Evolutionary conservation across 2,797 vertebrate species (phyloP).

Genomic region (Mormyrus hasselquistii): DNA sequence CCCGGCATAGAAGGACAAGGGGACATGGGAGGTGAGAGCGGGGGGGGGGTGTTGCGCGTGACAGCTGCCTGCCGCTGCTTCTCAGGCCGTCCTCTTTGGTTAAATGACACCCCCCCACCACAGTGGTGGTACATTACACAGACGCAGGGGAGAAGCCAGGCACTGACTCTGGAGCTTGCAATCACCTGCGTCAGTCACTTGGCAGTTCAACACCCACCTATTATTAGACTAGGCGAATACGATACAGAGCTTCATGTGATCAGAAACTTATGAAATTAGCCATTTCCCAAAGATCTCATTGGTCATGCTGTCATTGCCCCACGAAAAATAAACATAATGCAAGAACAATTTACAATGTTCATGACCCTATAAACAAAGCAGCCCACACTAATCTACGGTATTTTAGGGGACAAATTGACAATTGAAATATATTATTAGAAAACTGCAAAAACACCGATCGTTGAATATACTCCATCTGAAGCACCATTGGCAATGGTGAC

Average conservation of each 20-base stretch:
- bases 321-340: slow-evolving; percentile 8
- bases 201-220: slow-evolving; percentile 35
- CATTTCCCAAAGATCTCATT: slow-evolving; percentile 28
- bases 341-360: neutral
- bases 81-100: neutral
- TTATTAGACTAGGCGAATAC: slow-evolving; percentile 54
- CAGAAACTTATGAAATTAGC: slow-evolving; percentile 33
- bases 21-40: neutral
- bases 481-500: neutral
- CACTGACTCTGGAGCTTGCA: neutral
- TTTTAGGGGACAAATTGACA: neutral
- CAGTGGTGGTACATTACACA: neutral
- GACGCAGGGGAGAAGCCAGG: neutral
- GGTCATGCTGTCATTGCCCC: neutral
- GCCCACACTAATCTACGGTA: neutral
- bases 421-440: neutral
- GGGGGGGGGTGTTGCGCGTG: neutral
- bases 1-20: neutral
- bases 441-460: neutral
- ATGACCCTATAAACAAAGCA: neutral
- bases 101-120: neutral
- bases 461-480: neutral
- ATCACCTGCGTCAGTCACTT: slow-evolving; percentile 3
- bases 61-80: neutral
- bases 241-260: slow-evolving; percentile 54